Evolutionary conservation across 2,113 vertebrate genomes (phyloP).

Genomic region (Chaetodon trifascialis): DNA sequence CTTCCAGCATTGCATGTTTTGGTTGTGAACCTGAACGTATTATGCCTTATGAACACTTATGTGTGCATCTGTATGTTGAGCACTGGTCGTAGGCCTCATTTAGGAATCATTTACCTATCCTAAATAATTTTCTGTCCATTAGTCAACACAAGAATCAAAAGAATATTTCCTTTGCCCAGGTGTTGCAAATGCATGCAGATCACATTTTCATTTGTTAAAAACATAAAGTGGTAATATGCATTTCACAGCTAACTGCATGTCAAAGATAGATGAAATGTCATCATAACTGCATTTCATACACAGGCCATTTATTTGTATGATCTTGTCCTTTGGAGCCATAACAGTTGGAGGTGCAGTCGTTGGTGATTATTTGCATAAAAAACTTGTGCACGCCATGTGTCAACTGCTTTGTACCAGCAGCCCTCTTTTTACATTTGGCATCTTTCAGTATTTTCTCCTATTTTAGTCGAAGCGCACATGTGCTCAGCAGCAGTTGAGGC

Average conservation of each 20-base stretch:
- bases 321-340: constrained; percentile 19
- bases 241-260: not conserved
- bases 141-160: not conserved
- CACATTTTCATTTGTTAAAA: too few relatives aligned
- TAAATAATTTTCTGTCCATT: not conserved
- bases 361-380: constrained; percentile 6
- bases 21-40: not conserved
- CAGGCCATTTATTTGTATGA: not conserved
- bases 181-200: not conserved
- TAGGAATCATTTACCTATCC: too few relatives aligned
- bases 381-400: not conserved
- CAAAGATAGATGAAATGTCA: constrained; percentile 18
- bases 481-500: too few relatives aligned
- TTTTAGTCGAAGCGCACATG: too few relatives aligned
- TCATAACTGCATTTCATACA: too few relatives aligned
- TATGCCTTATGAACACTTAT: not conserved
- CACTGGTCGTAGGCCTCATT: not conserved
- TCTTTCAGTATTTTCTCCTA: not conserved
- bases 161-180: not conserved
- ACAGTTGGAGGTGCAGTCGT: constrained; percentile 16
- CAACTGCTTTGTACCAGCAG: not conserved
- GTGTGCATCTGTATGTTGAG: not conserved
- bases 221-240: not conserved
- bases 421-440: not conserved
- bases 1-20: not conserved